Evolutionary conservation across 2,113 vertebrate genomes (phyloP), one percentile per base, ranked within the genome.

Genomic region (Phycodurus eques): DNA sequence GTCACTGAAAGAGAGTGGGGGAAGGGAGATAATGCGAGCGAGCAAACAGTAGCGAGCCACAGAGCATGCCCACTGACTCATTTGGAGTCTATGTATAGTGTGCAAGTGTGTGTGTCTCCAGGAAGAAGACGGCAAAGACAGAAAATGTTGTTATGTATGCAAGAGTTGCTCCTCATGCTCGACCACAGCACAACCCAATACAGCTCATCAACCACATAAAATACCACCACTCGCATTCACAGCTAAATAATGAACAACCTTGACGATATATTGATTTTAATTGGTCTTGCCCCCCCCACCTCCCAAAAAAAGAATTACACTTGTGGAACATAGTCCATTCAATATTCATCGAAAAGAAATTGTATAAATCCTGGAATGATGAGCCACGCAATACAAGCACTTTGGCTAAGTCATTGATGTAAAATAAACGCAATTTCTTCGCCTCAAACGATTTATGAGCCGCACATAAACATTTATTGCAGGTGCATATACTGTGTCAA

Each of bases 1-100:
- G 90, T 90, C 90, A 92, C 89, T 87, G 85, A 88, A 89, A 92
- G 78, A 80, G 86, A 87, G 85, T 86, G 91, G 89, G 88, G 90
- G 90, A 91, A 78, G 89, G 67, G 76, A 83, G 89, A 85, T 87
- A 90, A 89, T 80, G 79, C 77, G 42, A 87, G 75, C 43, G 13
- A 83, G 84, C 35, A 84, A 86, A 88, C 79, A 71, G 81, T 68
- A 63, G 80, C 80, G 80, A 87, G 71, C 71, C 77, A 81, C 65
- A 78, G 84, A 85, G 74, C 84, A 78, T 53, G 80, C 83, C 78
- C 79, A 85, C 83, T 87, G 88, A 90, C 85, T 90, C 87, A 84
- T 77, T 83, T 72, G 47, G 33, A 76, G 83, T 53, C 78, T 65
- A 71, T 82, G 74, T 73, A 76, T 33, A 8, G 59, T 61, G 56